phyloP scores from a whole-genome alignment of 2,113 vertebrate species.

The Tupaia tana region DNA sequence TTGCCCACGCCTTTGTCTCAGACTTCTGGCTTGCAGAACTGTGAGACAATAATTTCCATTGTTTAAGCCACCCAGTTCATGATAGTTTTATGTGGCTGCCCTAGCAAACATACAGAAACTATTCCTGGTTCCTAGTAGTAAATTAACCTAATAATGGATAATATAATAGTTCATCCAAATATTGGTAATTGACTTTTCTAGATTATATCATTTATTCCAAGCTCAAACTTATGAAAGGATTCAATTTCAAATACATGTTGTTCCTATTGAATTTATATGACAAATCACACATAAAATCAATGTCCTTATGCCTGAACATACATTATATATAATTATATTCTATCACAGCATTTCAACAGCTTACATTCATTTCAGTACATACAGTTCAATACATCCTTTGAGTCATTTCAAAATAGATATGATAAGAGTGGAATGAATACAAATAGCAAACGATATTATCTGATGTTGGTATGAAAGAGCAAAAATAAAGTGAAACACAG shows the following conservation, averaged over 20 bases:
- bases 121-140: background rate
- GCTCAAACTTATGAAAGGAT: background rate
- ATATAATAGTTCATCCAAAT: background rate
- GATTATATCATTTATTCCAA: background rate
- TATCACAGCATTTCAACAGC: background rate
- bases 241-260: background rate
- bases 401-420: conserved; percentile 52
- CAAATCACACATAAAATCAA: background rate
- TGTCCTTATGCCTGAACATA: background rate
- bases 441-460: conserved; percentile 32
- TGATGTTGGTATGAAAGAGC: conserved; percentile 30
- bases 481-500: conserved; percentile 31
- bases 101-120: background rate
- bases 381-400: background rate
- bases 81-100: background rate
- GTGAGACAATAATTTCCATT: background rate
- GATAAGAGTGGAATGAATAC: conserved; percentile 33
- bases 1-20: background rate
- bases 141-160: background rate
- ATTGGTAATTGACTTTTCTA: background rate
- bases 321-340: background rate
- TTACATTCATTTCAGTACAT: conserved; percentile 6
- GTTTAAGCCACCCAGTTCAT: background rate
- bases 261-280: background rate
- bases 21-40: background rate